Evolutionary conservation across 2,113 vertebrate genomes (phyloP).

Genomic region (Progne subis): DNA sequence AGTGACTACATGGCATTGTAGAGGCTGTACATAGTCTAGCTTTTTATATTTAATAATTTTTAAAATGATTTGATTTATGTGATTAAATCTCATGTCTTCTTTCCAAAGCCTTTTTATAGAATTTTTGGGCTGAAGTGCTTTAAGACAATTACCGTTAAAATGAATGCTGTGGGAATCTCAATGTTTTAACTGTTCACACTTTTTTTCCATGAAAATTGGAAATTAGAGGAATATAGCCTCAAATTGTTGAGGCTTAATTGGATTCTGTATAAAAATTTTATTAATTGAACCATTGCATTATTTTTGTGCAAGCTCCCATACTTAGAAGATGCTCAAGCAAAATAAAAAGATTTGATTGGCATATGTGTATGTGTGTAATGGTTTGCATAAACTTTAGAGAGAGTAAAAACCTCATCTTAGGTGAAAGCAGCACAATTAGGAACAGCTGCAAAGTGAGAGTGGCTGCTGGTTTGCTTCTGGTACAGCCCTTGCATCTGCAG

Average conservation of each 20-base stretch:
- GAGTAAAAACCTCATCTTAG: neutral
- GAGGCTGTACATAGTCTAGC: neutral
- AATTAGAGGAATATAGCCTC: neutral
- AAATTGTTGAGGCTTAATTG: neutral
- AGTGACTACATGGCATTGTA: neutral
- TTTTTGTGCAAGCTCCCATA: neutral
- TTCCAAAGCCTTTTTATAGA: neutral
- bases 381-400: neutral
- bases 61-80: fast-evolving
- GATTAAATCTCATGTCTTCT: neutral
- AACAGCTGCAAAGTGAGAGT: fast-evolving
- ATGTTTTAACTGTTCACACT: neutral
- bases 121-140: neutral
- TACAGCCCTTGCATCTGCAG: neutral
- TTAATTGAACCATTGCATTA: neutral
- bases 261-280: neutral
- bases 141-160: neutral
- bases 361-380: neutral
- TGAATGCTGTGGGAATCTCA: neutral
- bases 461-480: neutral
- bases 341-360: neutral
- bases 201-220: neutral
- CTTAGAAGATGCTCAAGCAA: neutral
- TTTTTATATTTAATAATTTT: neutral
- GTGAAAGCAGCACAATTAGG: neutral